phyloP scores from a whole-genome alignment of 1,140 invertebrate genomes.

The Chrysomallon squamiferum region DNA sequence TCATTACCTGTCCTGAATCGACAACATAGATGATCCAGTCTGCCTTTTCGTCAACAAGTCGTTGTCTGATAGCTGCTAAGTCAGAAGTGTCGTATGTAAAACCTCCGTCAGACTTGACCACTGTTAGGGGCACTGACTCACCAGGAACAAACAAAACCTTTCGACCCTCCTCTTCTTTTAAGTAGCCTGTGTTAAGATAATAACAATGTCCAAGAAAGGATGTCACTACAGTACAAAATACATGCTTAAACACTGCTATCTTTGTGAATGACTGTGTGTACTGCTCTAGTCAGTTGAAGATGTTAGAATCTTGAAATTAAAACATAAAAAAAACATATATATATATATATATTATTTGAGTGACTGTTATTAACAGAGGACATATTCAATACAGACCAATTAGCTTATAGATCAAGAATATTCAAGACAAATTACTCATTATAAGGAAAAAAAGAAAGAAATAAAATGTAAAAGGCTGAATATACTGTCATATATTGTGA shows the following conservation, averaged over 20 bases:
- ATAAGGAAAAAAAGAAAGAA: too few species aligned
- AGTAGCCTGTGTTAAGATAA: too few species aligned
- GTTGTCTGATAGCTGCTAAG: constrained; percentile 88
- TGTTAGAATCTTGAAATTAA: too few species aligned
- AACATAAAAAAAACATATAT: too few species aligned
- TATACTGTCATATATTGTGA: too few species aligned
- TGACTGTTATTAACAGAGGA: too few species aligned
- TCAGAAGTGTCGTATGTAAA: constrained; percentile 99
- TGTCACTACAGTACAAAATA: not conserved
- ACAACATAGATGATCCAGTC: constrained; percentile 96
- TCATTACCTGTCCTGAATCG: constrained; percentile 84
- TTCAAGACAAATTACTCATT: too few species aligned
- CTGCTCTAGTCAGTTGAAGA: too few species aligned
- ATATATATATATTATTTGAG: too few species aligned
- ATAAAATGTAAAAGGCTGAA: too few species aligned
- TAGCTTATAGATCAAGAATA: too few species aligned
- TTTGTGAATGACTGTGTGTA: not conserved
- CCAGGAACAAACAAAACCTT: constrained; percentile 86
- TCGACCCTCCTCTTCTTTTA: constrained; percentile 88
- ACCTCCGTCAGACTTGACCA: constrained; percentile 98
- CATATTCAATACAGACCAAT: too few species aligned
- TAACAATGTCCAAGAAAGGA: not conserved
- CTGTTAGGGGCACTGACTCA: constrained; percentile 79
- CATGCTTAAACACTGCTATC: not conserved
- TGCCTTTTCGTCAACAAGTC: constrained; percentile 86